Percentiles rank a stretch among this genome's conserved stretches.
Conservation (phyloP, 2,888 invertebrate genomes). For the Conomelus anceps region DNA sequence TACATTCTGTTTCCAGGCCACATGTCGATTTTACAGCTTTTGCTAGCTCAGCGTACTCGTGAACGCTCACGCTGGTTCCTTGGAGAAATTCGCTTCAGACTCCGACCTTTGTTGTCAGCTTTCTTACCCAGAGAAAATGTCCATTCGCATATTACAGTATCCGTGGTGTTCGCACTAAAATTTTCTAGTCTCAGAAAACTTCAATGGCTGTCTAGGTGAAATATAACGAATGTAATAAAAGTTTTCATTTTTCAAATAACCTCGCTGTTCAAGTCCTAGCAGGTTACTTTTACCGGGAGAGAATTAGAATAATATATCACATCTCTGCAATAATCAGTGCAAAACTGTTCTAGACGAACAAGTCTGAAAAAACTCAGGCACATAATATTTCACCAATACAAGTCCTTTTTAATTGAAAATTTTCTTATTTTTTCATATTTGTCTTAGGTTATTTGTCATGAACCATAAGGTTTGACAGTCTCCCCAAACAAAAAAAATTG, state of each 20-base stretch:
- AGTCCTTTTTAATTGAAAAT: too few relatives aligned
- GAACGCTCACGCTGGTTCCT: neutral
- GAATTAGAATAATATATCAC: too few relatives aligned
- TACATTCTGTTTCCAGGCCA: neutral
- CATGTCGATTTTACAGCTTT: neutral
- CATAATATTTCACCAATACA: too few relatives aligned
- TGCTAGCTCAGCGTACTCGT: neutral
- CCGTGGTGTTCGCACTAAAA: neutral
- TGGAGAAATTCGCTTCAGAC: neutral
- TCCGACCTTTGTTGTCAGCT: neutral
- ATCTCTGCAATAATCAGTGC: too few relatives aligned
- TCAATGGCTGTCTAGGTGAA: neutral
- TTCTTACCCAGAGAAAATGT: neutral
- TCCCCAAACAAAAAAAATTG: too few relatives aligned
- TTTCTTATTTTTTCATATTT: too few relatives aligned
- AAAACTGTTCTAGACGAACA: too few relatives aligned
- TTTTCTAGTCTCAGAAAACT: neutral
- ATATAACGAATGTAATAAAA: neutral
- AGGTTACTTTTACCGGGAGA: too few relatives aligned
- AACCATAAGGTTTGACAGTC: too few relatives aligned
- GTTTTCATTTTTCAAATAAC: neutral
- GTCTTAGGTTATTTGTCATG: too few relatives aligned
- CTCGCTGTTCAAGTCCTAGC: too few relatives aligned
- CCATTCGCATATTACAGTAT: neutral
- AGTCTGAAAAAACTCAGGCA: too few relatives aligned